Evolutionary conservation across 2,888 invertebrate species (phyloP).

Genomic region (Chironomus riparius): DNA sequence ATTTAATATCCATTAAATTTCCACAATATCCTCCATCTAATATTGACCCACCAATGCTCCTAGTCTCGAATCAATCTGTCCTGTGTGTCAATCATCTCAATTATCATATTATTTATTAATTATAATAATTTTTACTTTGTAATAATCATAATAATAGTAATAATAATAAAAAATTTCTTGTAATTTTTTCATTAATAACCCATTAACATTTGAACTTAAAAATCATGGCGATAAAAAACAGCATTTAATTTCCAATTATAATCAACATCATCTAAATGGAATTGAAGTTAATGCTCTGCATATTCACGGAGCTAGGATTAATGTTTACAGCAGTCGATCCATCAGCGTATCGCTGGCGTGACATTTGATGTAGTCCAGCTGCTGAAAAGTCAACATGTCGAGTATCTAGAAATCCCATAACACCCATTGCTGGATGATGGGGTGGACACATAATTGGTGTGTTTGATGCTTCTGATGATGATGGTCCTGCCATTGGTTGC

Average conservation of each 20-base stretch:
- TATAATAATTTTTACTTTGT: background rate
- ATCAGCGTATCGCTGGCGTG: conserved; percentile 43
- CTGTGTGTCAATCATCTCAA: background rate
- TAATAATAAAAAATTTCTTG: background rate
- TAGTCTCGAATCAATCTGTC: background rate
- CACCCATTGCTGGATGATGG: conserved; percentile 50
- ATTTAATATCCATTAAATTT: too few species aligned
- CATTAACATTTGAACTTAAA: conserved; percentile 4
- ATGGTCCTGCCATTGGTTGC: conserved; percentile 39
- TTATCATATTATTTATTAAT: background rate
- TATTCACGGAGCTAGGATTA: conserved; percentile 56
- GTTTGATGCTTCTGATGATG: conserved; percentile 44
- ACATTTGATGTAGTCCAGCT: conserved; percentile 50
- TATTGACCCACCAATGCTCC: too few species aligned
- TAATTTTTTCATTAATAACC: background rate
- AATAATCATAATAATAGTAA: background rate
- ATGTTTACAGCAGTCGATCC: conserved; percentile 40
- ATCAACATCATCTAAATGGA: conserved; percentile 51
- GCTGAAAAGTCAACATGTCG: conserved; percentile 58
- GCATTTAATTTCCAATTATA: conserved; percentile 11
- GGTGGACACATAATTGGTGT: conserved; percentile 55
- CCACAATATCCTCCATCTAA: too few species aligned
- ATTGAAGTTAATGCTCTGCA: conserved; percentile 67
- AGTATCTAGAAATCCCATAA: conserved; percentile 61
- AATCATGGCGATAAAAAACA: conserved; percentile 5